Conservation (phyloP, 2,797 vertebrate genomes). For the Atherinosoma microstoma region DNA sequence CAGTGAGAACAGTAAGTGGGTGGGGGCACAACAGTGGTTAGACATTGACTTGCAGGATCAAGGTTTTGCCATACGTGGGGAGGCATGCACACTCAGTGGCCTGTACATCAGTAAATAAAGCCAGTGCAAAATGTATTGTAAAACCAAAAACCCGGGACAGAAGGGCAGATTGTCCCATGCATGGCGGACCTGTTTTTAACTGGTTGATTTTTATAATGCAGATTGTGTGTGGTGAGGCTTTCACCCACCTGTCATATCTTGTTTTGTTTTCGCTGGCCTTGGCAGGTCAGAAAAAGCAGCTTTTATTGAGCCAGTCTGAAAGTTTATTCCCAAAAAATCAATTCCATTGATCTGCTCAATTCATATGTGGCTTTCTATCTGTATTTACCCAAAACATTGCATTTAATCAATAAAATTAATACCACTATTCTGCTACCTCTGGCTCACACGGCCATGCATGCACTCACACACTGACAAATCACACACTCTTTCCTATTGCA, state of each 20-base stretch:
- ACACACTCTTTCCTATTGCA: slow-evolving; percentile 66
- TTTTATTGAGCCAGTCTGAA: slow-evolving; percentile 63
- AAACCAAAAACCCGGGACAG: too few relatives aligned
- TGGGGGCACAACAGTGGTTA: too few relatives aligned
- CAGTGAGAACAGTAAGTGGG: too few relatives aligned
- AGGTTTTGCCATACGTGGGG: too few relatives aligned
- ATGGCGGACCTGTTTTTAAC: background rate
- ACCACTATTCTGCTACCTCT: slow-evolving; percentile 59
- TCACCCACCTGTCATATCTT: slow-evolving; percentile 57
- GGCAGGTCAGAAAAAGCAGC: slow-evolving; percentile 59
- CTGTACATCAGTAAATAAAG: too few relatives aligned
- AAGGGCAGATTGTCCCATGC: too few relatives aligned
- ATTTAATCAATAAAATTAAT: slow-evolving; percentile 79
- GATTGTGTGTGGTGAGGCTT: slow-evolving; percentile 41
- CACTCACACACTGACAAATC: slow-evolving; percentile 45
- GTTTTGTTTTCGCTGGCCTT: slow-evolving; percentile 66
- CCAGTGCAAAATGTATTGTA: too few relatives aligned
- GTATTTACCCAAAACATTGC: slow-evolving; percentile 79
- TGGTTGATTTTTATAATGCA: slow-evolving; percentile 27
- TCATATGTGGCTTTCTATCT: slow-evolving; percentile 71
- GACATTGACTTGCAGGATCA: too few relatives aligned
- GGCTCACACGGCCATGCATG: slow-evolving; percentile 34
- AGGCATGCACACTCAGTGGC: too few relatives aligned
- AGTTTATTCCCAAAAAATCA: slow-evolving; percentile 72
- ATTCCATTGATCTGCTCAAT: slow-evolving; percentile 72